Base-by-base conservation (phyloP, 1,140 invertebrate genomes). In the Achroia grisella region DNA sequence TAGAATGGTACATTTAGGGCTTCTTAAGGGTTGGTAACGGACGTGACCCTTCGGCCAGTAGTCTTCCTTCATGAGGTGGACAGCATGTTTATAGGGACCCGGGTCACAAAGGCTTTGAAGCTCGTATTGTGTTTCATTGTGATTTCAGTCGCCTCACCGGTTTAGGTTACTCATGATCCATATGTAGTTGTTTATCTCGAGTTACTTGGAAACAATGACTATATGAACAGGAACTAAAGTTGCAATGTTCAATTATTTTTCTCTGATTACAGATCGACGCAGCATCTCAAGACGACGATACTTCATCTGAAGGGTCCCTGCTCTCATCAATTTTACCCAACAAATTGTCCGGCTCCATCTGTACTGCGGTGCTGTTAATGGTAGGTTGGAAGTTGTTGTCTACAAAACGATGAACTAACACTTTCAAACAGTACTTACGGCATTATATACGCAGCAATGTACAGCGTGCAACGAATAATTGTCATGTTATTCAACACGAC, bases 321-420 rank as follows among this genome's bases (percentile, higher is more conserved):
- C 72, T 2, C 71, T 84, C 13, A 65, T 37, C 12, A 14, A 37
- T 17, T 23, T 23, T 83, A 4, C 72, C 80, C 9, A 73, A 77
- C 56, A 83, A 72, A 47, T 46, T 86, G 4, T 82, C 82, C 6
- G 84, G 82, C 0, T 82, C 81, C 8, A 77, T 86, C 37, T 87
- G 83, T 45, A 86, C 82, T 0, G 86, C 82, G 0, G 76, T 87
- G 4, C 55, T 86, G 15, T 69, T 86, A 51, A 71, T 87, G 70
- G 46, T 87, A 0, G 84, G 84, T 10, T 87, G 86, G 86, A 86
- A 78, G 42, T 56, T 87, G 1, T 61, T 87, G 12, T 65, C 68
- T 4, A 86, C 67, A 39, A 85, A 85, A 48, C 86, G 82, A 54
- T 87, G 78, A 87, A 80, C 41, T 43, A 34, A 23, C 12, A 17